Percentiles rank a stretch among this genome's conserved stretches.
phyloP scores from a whole-genome alignment of 92 coral and sea anemone species.

The Galaxea fascicularis region DNA sequence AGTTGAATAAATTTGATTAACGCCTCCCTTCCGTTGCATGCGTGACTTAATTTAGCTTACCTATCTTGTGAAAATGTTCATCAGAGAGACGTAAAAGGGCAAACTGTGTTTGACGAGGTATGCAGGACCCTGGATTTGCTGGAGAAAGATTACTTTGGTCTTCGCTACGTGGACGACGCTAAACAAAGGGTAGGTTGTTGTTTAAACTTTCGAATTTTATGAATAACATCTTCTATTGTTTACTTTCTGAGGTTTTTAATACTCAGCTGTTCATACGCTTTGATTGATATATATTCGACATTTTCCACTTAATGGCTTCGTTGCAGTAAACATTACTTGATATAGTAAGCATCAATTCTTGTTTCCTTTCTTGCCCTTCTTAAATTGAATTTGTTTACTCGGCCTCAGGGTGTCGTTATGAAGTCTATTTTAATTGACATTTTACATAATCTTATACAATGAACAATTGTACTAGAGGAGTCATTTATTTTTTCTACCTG shows the following conservation, averaged over 20 bases:
- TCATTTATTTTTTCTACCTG: not conserved
- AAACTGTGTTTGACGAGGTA: conserved; percentile 87
- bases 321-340: too few species aligned
- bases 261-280: not conserved
- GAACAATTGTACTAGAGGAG: not conserved
- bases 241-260: too few species aligned
- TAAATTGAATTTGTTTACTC: not conserved
- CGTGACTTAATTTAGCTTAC: not conserved
- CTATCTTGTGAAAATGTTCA: not conserved
- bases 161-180: conserved; percentile 93
- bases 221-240: not conserved
- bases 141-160: conserved; percentile 99
- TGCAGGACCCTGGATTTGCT: conserved; percentile 90
- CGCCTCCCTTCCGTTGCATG: not conserved
- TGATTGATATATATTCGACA: not conserved
- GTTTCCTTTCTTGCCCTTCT: not conserved
- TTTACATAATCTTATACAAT: too few species aligned
- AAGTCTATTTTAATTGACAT: too few species aligned
- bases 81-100: conserved; percentile 98
- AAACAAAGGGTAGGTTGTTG: conserved; percentile 88
- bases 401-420: not conserved
- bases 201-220: not conserved
- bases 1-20: not conserved
- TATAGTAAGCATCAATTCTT: not conserved
- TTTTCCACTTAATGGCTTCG: not conserved